Conservation (phyloP, 2,113 vertebrate genomes). For the Pseudois nayaur region DNA sequence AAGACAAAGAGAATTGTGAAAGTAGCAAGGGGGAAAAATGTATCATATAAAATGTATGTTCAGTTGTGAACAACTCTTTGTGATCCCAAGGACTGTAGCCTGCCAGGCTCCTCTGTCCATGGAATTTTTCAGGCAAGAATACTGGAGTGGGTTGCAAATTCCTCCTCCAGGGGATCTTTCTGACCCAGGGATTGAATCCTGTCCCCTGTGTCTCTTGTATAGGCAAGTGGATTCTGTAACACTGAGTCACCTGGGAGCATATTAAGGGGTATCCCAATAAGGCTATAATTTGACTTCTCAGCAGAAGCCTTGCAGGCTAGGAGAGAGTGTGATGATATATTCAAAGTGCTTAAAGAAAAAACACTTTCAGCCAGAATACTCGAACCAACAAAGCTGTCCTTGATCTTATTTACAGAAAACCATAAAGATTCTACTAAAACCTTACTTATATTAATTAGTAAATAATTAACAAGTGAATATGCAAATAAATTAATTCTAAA, state of each 20-base stretch:
- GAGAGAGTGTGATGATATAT: background rate
- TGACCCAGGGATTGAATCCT: background rate
- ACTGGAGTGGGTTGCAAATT: background rate
- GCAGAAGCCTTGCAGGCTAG: background rate
- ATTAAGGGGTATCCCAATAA: background rate
- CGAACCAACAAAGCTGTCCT: background rate
- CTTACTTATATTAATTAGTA: background rate
- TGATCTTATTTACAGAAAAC: background rate
- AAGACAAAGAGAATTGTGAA: background rate
- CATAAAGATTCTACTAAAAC: background rate
- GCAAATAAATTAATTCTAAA: background rate
- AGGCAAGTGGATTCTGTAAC: background rate
- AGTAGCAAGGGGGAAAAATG: background rate
- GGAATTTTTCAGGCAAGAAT: background rate
- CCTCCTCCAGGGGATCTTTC: background rate
- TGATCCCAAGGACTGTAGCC: background rate
- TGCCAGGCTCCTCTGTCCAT: background rate
- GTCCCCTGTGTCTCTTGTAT: background rate
- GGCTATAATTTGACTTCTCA: background rate
- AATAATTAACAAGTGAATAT: background rate
- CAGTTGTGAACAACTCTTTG: background rate
- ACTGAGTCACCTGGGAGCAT: background rate
- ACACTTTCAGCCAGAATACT: background rate
- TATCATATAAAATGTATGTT: background rate
- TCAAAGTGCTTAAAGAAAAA: background rate